A percentile compares a stretch with the other conserved stretches of the same genome.
These are phyloP conservation scores for Himalopsyche kuldschensis DNA, from an alignment of 2,888 invertebrate genomes.

Conservation along the genomic window DNA sequence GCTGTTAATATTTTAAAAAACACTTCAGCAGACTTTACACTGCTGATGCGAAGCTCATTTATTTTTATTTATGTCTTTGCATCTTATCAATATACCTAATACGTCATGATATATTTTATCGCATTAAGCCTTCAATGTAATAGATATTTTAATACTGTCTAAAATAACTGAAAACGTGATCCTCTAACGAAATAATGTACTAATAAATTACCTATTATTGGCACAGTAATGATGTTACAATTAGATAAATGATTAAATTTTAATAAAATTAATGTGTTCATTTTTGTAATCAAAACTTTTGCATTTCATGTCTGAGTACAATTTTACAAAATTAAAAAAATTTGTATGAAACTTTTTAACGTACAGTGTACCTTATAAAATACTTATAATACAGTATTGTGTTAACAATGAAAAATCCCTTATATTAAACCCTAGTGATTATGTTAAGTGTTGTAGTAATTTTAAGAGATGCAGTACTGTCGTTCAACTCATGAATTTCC, in stretches of 20 bases:
- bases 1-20: background rate
- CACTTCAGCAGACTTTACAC: background rate
- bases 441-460: background rate
- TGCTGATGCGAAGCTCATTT: background rate
- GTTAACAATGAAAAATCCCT: background rate
- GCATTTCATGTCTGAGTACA: conserved; percentile 12
- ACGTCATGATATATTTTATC: background rate
- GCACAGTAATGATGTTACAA: background rate
- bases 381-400: background rate
- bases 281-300: conserved; percentile 2
- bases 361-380: background rate
- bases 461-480: background rate
- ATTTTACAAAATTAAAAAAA: conserved; percentile 15
- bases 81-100: background rate
- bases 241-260: background rate
- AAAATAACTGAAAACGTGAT: background rate
- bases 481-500: no score
- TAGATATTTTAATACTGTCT: background rate
- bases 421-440: background rate
- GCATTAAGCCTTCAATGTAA: background rate
- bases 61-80: background rate
- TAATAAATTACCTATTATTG: background rate
- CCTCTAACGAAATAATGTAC: background rate
- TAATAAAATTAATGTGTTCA: conserved; percentile 11
- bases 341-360: background rate